Percentiles rank a stretch among this genome's conserved stretches.
Evolutionary conservation across 2,113 vertebrate species (phyloP).

Genomic region (Rhinolophus sinicus): DNA sequence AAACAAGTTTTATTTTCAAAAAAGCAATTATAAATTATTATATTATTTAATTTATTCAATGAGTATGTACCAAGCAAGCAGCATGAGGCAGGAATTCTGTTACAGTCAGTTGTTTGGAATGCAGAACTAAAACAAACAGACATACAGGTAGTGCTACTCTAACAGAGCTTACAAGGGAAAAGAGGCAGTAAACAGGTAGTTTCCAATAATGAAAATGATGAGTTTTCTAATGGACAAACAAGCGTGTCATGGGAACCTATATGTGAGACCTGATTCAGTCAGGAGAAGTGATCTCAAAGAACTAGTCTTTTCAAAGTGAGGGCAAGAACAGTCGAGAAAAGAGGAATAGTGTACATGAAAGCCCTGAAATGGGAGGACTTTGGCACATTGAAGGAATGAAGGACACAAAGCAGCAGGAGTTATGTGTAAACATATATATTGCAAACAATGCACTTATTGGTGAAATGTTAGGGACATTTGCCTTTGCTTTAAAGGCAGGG

Average conservation of each 20-base stretch:
- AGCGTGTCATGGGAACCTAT: neutral
- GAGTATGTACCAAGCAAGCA: neutral
- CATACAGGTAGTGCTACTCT: neutral
- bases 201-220: neutral
- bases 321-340: neutral
- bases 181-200: neutral
- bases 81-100: neutral
- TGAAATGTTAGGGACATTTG: neutral
- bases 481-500: neutral
- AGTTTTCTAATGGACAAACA: neutral
- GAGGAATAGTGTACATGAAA: neutral
- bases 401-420: neutral
- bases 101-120: neutral
- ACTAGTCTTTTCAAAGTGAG: neutral
- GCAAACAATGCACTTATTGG: neutral
- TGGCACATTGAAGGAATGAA: neutral
- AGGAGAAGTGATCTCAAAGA: neutral
- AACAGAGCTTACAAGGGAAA: neutral
- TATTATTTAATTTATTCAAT: neutral
- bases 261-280: neutral
- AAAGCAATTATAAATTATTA: neutral
- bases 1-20: neutral
- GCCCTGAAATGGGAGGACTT: neutral
- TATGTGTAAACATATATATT: neutral
- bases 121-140: neutral